Evolutionary conservation across 2,888 invertebrate species (phyloP), one percentile per base, ranked within the genome.

Genomic region (Dasypogon diadema): DNA sequence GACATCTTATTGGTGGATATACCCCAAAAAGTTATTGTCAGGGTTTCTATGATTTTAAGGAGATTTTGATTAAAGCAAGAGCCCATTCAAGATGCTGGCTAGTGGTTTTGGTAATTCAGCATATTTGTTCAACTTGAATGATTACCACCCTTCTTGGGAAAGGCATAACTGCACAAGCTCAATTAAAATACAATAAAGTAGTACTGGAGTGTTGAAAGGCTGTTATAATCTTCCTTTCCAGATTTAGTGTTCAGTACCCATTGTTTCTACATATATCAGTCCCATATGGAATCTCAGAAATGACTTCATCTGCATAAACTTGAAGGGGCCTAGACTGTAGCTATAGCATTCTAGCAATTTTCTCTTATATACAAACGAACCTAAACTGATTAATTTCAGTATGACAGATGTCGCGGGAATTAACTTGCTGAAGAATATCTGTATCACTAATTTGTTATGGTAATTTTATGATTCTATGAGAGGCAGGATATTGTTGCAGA

Each of bases 131-230:
- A 63, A 37, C 65, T 75, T 46, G 54, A 22, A 37, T 75, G 65
- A 75, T 75, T 75, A 16, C 63, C 54, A 75, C 54, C 54, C 65
- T 21, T 18, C 30, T 30, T 26, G 30, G 34, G 18, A n/a, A 42
- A n/a, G 30, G 72, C 48, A 55, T 21, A 72, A 30, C 54, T 70
- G 22, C 54, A 70, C 60, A 58, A 72, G 70, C 60, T 54, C 76
- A 76, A 76, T 76, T 76, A 76, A 76, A 76, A 26, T 58, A 60
- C 60, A 72, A 76, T 76, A 76, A 76, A 76, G 63, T 56, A 42
- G 70, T 58, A 76, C 63, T 26, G 51, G 72, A 60, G 76, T 76
- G 76, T 72, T 72, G 76, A 76, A 76, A 76, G 60, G 70, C 70
- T 54, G 70, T 34, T 54, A 21, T 51, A 21, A 30, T 51, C 16